Evolutionary conservation across 2,888 invertebrate species (phyloP).

Genomic region (Caenorhabditis zanzibari): DNA sequence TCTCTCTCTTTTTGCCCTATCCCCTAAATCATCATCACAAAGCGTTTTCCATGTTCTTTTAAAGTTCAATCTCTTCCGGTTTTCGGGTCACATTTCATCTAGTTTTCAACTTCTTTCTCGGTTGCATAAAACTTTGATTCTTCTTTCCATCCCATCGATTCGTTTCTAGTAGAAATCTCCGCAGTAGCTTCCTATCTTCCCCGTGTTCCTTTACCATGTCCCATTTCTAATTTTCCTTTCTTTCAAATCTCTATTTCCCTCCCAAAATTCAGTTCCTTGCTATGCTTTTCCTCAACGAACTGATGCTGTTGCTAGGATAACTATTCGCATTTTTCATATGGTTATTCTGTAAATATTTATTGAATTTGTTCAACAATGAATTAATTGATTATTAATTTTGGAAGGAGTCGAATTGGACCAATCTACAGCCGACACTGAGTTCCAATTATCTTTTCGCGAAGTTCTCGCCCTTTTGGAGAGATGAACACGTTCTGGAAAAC

Average conservation of each 20-base stretch:
- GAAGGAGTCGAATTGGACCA: neutral
- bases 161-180: neutral
- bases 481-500: conserved; percentile 68
- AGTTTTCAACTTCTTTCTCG: conserved; percentile 13
- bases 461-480: conserved; percentile 63
- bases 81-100: conserved; percentile 43
- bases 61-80: conserved; percentile 56
- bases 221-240: conserved; percentile 18
- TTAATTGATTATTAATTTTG: conserved; percentile 32
- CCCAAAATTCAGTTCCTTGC: conserved; percentile 22
- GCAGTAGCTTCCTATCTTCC: neutral
- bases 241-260: neutral
- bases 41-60: conserved; percentile 31
- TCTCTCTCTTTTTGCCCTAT: neutral
- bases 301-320: conserved; percentile 52
- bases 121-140: conserved; percentile 19
- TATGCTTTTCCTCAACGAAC: conserved; percentile 3
- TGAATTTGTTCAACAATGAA: conserved; percentile 41
- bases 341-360: conserved; percentile 59
- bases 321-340: conserved; percentile 34
- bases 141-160: neutral
- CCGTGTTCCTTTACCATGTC: conserved; percentile 32
- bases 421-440: conserved; percentile 48
- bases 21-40: conserved; percentile 9
- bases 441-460: conserved; percentile 69